These are phyloP conservation scores for Trilocha varians DNA, from an alignment of 2,888 invertebrate genomes.

Conservation along the genomic window DNA sequence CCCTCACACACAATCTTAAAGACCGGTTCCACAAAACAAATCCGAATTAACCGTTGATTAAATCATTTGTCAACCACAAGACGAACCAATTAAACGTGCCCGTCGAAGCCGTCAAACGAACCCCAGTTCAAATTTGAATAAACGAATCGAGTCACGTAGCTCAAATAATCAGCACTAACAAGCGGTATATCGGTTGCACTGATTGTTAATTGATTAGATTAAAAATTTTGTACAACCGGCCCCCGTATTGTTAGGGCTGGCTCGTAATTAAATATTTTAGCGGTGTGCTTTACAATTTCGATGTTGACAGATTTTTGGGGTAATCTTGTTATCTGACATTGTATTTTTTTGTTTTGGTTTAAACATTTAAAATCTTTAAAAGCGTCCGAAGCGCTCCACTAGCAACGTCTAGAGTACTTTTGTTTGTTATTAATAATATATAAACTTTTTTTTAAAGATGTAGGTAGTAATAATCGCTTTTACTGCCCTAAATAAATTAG, in stretches of 20 bases:
- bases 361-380: too few species aligned
- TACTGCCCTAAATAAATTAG: too few species aligned
- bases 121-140: constrained; percentile 59
- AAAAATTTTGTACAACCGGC: constrained; percentile 65
- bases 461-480: too few species aligned
- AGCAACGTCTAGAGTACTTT: neutral
- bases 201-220: constrained; percentile 75
- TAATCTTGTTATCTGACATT: constrained; percentile 17
- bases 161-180: constrained; percentile 70
- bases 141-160: constrained; percentile 57
- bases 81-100: constrained; percentile 50
- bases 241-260: constrained; percentile 54
- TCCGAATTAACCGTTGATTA: neutral
- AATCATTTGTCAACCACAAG: constrained; percentile 5
- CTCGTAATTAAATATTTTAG: constrained; percentile 53
- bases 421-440: too few species aligned
- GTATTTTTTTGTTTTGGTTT: constrained; percentile 10
- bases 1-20: neutral
- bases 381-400: too few species aligned
- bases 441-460: too few species aligned
- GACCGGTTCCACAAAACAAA: neutral
- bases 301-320: constrained; percentile 41
- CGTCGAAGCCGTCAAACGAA: constrained; percentile 59
- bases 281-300: constrained; percentile 63
- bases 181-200: constrained; percentile 71